Base-by-base conservation (phyloP, 2,797 vertebrate genomes). In the Halcyon chelicuti region DNA sequence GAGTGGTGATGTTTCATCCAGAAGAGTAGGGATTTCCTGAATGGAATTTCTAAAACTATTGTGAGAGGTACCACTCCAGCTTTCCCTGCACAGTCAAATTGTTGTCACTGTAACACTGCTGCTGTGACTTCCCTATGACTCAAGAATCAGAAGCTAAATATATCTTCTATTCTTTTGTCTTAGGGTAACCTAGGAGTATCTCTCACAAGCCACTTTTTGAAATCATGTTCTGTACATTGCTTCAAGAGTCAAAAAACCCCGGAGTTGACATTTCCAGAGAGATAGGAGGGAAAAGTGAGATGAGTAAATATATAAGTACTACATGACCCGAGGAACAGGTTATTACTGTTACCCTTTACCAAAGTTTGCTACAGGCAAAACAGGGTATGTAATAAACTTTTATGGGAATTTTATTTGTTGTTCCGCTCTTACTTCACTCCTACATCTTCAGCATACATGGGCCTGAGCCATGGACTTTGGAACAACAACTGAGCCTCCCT, bases 11-110 rank as follows among this genome's bases (percentile, higher is more conserved):
- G 73, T 90, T 91, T 58, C 55, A 29, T 68, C 39, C 75, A 49
- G 40, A 65, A 92, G n/a, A 90, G 66, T 14, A 68, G 60, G 62
- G 52, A 87, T 91, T 95, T 95, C 96, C 91, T 94, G 71, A 65
- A 46, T 46, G 39, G 55, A 85, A 68, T 49, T 74, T 70, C 31
- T 49, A 88, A 75, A 87, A 51, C 75, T 46, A 2, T n/a, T 81
- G 92, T 44, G 60, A 85, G 77, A 92, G 28, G 49, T 44, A 28
- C n/a, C 14, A 14, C 65, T 94, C 22, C 65, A 85, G 49, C 40
- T 60, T 83, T 77, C 44, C 55, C 55, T 46, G 35, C 47, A n/a
- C 39, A 35, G 57, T 31, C 55, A 55, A 58, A 37, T 25, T 58
- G 51, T 85, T 86, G 86, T 75, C 76, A 12, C 66, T 9, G 22